Evolutionary conservation across 2,797 vertebrate species (phyloP), one percentile per base, ranked within the genome.

Genomic region (Okamejei kenojei): DNA sequence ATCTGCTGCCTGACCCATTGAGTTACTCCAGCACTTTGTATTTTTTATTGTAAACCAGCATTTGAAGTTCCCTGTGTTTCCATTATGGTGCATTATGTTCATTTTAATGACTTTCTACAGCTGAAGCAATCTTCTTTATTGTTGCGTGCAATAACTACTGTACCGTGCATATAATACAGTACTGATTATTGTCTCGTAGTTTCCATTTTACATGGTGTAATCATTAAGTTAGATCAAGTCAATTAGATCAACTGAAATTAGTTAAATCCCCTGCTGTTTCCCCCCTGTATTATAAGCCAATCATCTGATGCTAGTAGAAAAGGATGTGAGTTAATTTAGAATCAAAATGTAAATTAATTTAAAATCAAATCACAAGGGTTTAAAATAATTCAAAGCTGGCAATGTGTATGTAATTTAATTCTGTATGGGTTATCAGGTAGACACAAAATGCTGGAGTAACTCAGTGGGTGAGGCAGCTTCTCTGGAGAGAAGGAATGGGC

Each of bases 241-340:
- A 86, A 86, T 86, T 86, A 86, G 58, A 86, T 61, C 54, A 63
- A n/a, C 58, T 63, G 82, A 86, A 86, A 86, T 86, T 86, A 86
- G 26, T 26, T 86, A 61, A 58, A 86, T 86, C 58, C 82, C 54
- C 54, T n/a, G 26, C n/a, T 86, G 58, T 58, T 86, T 86, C 61
- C 9, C n/a, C 26, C 82, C 54, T 63, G 82, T 61, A 61, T 29
- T 86, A 61, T 58, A 63, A 86, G 26, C 10, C 58, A n/a, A 61
- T 15, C 82, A 86, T 86, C 5, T 63, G 82, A 61, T 61, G 82
- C 82, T 29, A 86, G 23, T 84, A 13, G 54, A 84, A 86, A 86
- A 54, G 61, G 54, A 86, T 86, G 9, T 63, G 11, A 86, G 82
- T 86, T 86, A 15, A 86, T 86, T 82, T 82, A 82, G 21, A 45